A percentile compares a stretch with the other conserved stretches of the same genome.
Conservation (phyloP, 2,113 vertebrate species). For the Empidonax traillii region DNA sequence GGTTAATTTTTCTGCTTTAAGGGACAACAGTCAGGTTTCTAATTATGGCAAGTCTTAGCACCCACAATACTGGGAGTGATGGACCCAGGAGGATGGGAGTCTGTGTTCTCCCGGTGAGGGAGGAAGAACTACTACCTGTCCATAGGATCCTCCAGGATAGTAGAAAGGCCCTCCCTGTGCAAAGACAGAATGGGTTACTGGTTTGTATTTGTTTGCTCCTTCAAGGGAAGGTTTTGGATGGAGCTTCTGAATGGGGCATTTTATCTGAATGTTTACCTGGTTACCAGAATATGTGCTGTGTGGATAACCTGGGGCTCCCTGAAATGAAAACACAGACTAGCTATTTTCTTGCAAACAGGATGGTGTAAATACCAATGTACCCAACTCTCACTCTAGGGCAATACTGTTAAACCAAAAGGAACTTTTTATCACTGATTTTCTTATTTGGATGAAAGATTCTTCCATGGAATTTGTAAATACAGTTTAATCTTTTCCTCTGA, state of each 20-base stretch:
- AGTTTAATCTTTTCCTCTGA: not conserved
- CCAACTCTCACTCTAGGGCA: not conserved
- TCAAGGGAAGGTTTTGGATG: not conserved
- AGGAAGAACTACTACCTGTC: conserved; percentile 33
- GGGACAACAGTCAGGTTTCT: not conserved
- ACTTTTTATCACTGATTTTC: not conserved
- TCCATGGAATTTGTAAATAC: not conserved
- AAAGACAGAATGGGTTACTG: conserved; percentile 20
- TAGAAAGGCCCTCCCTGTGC: conserved; percentile 26
- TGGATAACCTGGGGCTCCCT: conserved; percentile 14
- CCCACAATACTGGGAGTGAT: not conserved
- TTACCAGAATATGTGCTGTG: conserved; percentile 31
- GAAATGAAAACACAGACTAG: not conserved
- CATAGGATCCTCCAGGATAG: conserved; percentile 24
- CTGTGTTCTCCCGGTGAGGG: not conserved
- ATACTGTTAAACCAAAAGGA: not conserved
- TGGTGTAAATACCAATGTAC: not conserved
- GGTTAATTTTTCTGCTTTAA: not conserved
- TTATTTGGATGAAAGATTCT: not conserved
- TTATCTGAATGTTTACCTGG: conserved; percentile 44
- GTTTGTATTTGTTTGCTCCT: not conserved
- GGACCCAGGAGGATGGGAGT: not conserved
- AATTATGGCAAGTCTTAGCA: not conserved
- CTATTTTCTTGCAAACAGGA: not conserved
- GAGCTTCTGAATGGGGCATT: not conserved